Evolutionary conservation across 2,113 vertebrate genomes (phyloP).

Genomic region (Hemiscyllium ocellatum): DNA sequence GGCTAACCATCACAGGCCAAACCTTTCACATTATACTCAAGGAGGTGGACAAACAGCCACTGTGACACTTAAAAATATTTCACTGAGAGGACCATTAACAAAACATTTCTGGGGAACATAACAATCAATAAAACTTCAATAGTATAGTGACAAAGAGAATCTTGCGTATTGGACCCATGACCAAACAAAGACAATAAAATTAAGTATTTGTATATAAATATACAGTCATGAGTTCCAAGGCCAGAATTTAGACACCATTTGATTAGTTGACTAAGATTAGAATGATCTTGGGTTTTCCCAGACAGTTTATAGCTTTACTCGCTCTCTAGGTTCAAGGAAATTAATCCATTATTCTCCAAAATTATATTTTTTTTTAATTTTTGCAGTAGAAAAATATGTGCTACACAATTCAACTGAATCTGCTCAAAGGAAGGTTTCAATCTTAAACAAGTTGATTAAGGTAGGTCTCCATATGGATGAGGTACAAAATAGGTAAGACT

Average conservation of each 20-base stretch:
- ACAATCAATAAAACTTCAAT: neutral
- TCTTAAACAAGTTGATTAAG: neutral
- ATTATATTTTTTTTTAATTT: neutral
- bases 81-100: neutral
- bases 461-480: neutral
- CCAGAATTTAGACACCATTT: neutral
- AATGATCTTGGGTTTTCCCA: neutral
- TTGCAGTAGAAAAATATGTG: neutral
- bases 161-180: neutral
- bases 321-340: neutral
- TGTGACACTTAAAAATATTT: neutral
- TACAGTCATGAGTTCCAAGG: neutral
- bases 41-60: neutral
- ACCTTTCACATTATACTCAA: neutral
- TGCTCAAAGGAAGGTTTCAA: neutral
- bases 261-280: neutral
- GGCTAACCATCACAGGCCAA: neutral
- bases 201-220: neutral
- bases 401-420: neutral
- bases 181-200: neutral
- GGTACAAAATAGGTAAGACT: neutral
- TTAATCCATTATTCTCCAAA: neutral
- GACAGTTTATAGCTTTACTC: neutral
- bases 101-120: neutral
- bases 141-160: neutral